Percentiles rank a stretch among this genome's conserved stretches.
phyloP scores from a whole-genome alignment of 2,797 vertebrate genomes.

The Rousettus madagascariensis region DNA sequence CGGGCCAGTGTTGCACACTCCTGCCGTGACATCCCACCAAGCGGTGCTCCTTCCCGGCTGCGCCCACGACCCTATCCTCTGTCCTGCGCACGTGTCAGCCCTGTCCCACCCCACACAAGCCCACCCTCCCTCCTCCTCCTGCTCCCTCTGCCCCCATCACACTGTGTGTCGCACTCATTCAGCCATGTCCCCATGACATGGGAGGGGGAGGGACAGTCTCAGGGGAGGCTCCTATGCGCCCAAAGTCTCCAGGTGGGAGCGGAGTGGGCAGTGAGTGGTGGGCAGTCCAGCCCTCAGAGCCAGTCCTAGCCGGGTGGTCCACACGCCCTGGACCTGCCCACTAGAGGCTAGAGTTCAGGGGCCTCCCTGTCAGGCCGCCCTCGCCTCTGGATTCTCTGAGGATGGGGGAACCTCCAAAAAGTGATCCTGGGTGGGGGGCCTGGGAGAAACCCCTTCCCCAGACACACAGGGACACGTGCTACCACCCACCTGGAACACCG shows the following conservation, averaged over 20 bases:
- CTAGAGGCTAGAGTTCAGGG: not conserved
- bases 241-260: not conserved
- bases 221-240: not conserved
- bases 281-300: not conserved
- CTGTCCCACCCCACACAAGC: not conserved
- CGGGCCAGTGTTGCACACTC: not conserved
- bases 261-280: fast-evolving
- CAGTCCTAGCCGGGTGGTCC: not conserved
- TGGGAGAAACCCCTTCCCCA: not conserved
- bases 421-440: fast-evolving
- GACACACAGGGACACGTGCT: fast-evolving
- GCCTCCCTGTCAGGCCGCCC: not conserved
- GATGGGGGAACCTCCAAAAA: not conserved
- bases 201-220: not conserved
- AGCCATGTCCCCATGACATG: fast-evolving
- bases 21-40: not conserved
- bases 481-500: conserved; percentile 93
- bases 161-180: not conserved
- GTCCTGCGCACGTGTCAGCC: fast-evolving
- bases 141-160: not conserved
- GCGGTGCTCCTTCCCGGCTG: not conserved
- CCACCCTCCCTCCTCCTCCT: not conserved
- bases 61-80: not conserved
- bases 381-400: not conserved
- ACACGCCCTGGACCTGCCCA: not conserved